Evolutionary conservation across 2,113 vertebrate genomes (phyloP), one percentile per base, ranked within the genome.

Genomic region (Camelus bactrianus): DNA sequence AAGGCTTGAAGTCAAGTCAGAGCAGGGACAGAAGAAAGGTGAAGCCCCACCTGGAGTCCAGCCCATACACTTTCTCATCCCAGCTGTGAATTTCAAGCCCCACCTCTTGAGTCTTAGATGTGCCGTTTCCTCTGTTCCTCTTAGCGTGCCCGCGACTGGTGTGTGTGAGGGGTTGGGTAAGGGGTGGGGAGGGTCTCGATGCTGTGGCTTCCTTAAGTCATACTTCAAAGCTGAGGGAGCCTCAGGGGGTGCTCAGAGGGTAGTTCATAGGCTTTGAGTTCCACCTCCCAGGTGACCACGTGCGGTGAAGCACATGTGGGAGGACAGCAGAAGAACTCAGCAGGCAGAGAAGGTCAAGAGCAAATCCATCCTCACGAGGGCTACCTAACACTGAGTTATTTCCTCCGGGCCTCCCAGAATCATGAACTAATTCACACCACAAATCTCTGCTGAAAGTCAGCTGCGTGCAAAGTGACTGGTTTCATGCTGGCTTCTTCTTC

Each of bases 391-490:
- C 0, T 1, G 7, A 48, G 67, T 48, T 81, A 50, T 52, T 80
- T 93, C 54, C 62, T 50, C 35, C 22, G 26, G 8, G 65, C 14
- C 79, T 95, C 89, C 58, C 67, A 95, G 65, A 77, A 79, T 92
- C 93, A 85, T 24, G 30, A 76, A 76, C 30, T 28, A 56, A 32
- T 42, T 28, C 67, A 42, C 17, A 16, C 60, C 69, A 65, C 92
- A 89, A 60, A 87, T 28, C 52, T 75, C 42, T 5, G 64, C 12
- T 17, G 19, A 46, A 73, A 70, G 50, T 22, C 75, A 83, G 22
- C 35, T 3, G 6, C 52, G 84, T 52, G 22, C 42, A 28, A 32
- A n/a, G 48, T 0, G 3, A 32, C 19, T 64, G 24, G 56, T 26
- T 28, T 17, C 50, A 50, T 0, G 6, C 48, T 77, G 50, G 80